A percentile compares a stretch with the other conserved stretches of the same genome.
Evolutionary conservation across 53 echinoderm and acorn worm species (phyloP).

Genomic region (Henricia sp.): DNA sequence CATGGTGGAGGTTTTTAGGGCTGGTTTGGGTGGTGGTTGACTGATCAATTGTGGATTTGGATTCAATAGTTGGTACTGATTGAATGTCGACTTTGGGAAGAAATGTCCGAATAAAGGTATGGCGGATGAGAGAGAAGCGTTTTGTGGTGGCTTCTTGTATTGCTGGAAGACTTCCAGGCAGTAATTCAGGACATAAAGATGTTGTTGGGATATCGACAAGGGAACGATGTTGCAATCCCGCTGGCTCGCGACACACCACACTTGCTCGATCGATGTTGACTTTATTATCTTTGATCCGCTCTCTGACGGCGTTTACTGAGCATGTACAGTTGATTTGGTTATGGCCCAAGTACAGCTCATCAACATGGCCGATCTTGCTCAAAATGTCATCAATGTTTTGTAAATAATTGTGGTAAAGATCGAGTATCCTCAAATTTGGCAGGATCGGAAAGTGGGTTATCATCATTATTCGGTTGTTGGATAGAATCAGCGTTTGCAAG

Average conservation of each 20-base stretch:
- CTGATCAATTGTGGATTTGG: too few relatives aligned
- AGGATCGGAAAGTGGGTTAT: constrained; percentile 4
- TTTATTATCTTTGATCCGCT: constrained; percentile 11
- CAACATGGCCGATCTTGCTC: not conserved
- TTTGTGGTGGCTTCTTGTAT: too few relatives aligned
- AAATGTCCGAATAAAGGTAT: too few relatives aligned
- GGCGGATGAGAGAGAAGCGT: too few relatives aligned
- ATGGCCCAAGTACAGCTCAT: constrained; percentile 19
- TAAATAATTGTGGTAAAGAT: constrained; percentile 35
- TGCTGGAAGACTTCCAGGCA: too few relatives aligned
- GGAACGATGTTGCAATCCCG: not conserved
- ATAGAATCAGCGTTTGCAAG: not conserved
- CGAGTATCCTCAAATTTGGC: constrained; percentile 19
- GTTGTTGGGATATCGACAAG: too few relatives aligned
- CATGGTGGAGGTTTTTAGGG: too few relatives aligned
- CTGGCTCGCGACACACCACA: not conserved
- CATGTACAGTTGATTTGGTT: constrained; percentile 57
- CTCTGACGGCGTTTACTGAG: constrained; percentile 5
- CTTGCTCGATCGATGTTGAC: not conserved
- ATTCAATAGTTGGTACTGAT: too few relatives aligned
- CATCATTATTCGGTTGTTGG: not conserved
- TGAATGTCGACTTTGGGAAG: too few relatives aligned
- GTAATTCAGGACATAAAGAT: too few relatives aligned
- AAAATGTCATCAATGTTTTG: constrained; percentile 1
- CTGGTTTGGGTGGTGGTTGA: too few relatives aligned